Conservation (phyloP, 2,888 invertebrate species). For the Plebejus argus region DNA sequence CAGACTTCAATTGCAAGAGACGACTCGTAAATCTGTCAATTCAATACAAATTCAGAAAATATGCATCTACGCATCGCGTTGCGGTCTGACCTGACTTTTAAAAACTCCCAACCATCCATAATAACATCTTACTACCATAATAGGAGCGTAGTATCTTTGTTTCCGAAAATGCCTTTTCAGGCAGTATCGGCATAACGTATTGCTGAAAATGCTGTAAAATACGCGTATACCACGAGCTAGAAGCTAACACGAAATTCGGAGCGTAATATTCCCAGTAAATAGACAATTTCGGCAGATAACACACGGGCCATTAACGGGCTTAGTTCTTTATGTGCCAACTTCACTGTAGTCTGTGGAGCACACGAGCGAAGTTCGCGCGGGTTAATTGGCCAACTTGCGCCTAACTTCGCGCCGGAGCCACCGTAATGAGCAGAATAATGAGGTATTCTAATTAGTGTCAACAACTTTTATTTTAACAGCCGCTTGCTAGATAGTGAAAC, state of each 20-base stretch:
- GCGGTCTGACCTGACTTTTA: too few species aligned
- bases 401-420: background rate
- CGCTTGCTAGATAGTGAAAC: background rate
- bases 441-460: conserved; percentile 17
- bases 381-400: conserved; percentile 15
- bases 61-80: too few species aligned
- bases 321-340: conserved; percentile 15
- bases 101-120: too few species aligned
- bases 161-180: background rate
- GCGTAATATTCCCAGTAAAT: conserved; percentile 3
- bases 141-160: background rate
- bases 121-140: too few species aligned
- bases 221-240: background rate
- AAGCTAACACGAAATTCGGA: background rate
- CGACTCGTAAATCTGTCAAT: too few species aligned
- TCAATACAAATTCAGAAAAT: too few species aligned
- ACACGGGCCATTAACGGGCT: conserved; percentile 11
- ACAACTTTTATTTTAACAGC: conserved; percentile 8
- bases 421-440: conserved; percentile 8
- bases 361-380: background rate
- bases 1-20: too few species aligned
- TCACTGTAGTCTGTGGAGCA: background rate
- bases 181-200: background rate
- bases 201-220: background rate
- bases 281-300: background rate